Percentiles rank a stretch among this genome's conserved stretches.
These are phyloP conservation scores for Probaryconus sp. DNA, from an alignment of 1,140 invertebrate genomes.

Conservation along the genomic window DNA sequence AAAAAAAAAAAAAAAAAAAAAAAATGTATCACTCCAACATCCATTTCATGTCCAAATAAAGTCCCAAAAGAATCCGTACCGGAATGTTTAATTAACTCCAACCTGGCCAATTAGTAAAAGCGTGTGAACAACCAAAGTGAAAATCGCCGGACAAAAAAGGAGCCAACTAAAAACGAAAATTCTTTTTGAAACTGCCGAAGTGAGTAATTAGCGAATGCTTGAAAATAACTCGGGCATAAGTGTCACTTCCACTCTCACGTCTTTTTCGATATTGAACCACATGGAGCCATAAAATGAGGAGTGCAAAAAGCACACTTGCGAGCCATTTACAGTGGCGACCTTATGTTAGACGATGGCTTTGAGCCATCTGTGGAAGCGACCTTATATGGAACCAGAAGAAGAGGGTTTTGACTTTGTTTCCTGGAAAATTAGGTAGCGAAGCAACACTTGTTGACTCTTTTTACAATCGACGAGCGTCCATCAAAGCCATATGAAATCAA, in stretches of 20 bases:
- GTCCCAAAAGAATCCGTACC: too few relatives aligned
- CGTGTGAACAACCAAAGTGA: constrained; percentile 28
- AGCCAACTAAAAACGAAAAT: constrained; percentile 1
- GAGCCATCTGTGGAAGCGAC: constrained; percentile 54
- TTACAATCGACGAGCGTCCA: neutral
- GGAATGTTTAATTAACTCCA: too few relatives aligned
- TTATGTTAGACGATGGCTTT: constrained; percentile 48
- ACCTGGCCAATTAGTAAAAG: constrained; percentile 46
- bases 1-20: too few relatives aligned
- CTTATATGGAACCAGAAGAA: constrained; percentile 55
- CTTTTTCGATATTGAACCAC: constrained; percentile 42
- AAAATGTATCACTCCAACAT: too few relatives aligned
- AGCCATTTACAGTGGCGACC: constrained; percentile 55
- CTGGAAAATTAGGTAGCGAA: constrained; percentile 42
- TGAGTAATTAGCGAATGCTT: constrained; percentile 34
- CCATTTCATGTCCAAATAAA: too few relatives aligned
- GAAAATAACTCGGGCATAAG: constrained; percentile 30
- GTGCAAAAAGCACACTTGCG: constrained; percentile 48
- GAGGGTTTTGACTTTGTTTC: constrained; percentile 54
- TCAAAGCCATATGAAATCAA: too few relatives aligned
- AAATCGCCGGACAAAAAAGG: constrained; percentile 29
- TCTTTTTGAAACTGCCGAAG: constrained; percentile 33
- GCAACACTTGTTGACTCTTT: constrained; percentile 2
- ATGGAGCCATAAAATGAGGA: constrained; percentile 50
- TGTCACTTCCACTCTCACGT: constrained; percentile 40